phyloP scores from a whole-genome alignment of 1,140 invertebrate genomes.

The Trissolcus basalis region DNA sequence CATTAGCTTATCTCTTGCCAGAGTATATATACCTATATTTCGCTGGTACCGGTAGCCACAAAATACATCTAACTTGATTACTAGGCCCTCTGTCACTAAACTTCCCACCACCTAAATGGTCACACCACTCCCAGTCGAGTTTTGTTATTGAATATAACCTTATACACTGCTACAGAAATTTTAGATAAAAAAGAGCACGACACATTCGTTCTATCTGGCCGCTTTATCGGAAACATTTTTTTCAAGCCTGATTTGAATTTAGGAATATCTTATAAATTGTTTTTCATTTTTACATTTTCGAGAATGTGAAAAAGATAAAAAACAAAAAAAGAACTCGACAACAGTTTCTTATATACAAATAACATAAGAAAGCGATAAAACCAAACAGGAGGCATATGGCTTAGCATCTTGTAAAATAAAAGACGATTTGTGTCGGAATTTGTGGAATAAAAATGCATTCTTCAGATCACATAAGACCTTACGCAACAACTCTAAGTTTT shows the following conservation, averaged over 20 bases:
- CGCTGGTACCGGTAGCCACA: conserved; percentile 61
- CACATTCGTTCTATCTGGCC: conserved; percentile 23
- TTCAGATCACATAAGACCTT: no score
- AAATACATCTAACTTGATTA: conserved; percentile 61
- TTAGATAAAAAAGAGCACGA: conserved; percentile 28
- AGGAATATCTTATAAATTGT: no score
- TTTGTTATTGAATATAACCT: conserved; percentile 44
- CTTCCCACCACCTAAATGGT: conserved; percentile 53
- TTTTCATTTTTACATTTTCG: no score
- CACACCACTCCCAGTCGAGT: conserved; percentile 48
- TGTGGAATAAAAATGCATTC: no score
- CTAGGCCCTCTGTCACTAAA: conserved; percentile 55
- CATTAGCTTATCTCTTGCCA: conserved; percentile 69
- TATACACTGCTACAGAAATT: conserved; percentile 5
- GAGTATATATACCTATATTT: conserved; percentile 43
- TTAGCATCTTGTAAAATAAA: no score
- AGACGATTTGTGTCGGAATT: no score
- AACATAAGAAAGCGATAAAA: no score
- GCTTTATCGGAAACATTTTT: conserved; percentile 23
- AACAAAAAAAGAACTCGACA: no score
- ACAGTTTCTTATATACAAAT: no score
- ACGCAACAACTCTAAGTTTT: no score
- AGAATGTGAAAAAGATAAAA: no score
- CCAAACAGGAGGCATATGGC: no score
- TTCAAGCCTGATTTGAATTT: neutral